phyloP scores from a whole-genome alignment of 2,113 vertebrate species.

The Zosterops borbonicus region DNA sequence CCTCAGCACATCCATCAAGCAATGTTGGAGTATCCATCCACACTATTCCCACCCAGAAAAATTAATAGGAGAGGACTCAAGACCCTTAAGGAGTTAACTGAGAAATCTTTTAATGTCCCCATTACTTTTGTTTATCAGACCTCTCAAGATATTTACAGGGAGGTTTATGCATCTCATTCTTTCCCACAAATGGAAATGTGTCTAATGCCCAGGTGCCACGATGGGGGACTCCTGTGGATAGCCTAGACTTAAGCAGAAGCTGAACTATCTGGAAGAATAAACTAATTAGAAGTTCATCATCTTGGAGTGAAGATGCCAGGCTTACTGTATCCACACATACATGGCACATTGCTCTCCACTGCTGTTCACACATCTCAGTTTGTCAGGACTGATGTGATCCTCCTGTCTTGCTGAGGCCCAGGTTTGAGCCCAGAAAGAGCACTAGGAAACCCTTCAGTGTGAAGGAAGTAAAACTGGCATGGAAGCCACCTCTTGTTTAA shows the following conservation, averaged over 20 bases:
- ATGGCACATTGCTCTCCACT: neutral
- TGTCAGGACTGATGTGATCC: neutral
- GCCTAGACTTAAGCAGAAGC: neutral
- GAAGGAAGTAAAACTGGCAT: neutral
- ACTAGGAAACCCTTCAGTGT: neutral
- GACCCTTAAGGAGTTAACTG: neutral
- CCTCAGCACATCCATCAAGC: neutral
- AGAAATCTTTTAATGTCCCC: neutral
- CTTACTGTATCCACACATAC: neutral
- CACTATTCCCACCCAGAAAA: neutral
- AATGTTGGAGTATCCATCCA: rapidly evolving
- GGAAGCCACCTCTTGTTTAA: neutral
- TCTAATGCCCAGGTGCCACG: neutral
- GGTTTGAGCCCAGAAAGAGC: neutral
- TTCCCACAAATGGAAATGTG: neutral
- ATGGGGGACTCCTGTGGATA: neutral
- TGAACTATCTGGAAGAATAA: neutral
- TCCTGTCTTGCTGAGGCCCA: neutral
- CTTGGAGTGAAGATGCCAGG: neutral
- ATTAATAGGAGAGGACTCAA: neutral
- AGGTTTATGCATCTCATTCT: neutral
- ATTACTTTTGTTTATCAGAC: neutral
- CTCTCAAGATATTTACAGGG: neutral
- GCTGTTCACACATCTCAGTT: neutral
- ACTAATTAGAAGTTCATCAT: neutral